A percentile compares a stretch with the other conserved stretches of the same genome.
These are phyloP conservation scores for Apantesis nais DNA, from an alignment of 2,888 invertebrate genomes.

Conservation along the genomic window DNA sequence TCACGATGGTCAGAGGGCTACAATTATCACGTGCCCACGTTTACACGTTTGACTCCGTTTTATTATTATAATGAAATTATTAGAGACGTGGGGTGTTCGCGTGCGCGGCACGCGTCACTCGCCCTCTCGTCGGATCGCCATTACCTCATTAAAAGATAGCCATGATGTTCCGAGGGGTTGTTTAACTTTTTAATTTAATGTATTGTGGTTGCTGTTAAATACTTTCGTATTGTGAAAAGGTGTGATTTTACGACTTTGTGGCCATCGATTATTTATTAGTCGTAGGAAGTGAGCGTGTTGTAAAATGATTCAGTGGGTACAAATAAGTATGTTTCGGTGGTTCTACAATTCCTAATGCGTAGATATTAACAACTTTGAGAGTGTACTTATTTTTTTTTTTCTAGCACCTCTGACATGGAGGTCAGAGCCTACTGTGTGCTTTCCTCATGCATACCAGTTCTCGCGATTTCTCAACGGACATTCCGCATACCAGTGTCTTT, in stretches of 20 bases:
- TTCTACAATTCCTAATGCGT: not conserved
- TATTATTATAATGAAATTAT: conserved; percentile 83
- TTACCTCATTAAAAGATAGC: conserved; percentile 79
- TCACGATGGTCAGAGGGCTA: conserved; percentile 54
- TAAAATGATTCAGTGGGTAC: conserved; percentile 12
- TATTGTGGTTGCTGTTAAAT: conserved; percentile 60
- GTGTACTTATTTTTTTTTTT: conserved; percentile 3
- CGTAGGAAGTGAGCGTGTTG: not conserved
- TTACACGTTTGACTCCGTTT: conserved; percentile 81
- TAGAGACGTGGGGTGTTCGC: conserved; percentile 64
- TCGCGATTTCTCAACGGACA: too few species aligned
- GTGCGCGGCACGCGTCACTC: conserved; percentile 61
- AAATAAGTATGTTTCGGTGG: not conserved
- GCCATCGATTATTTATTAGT: conserved; percentile 21
- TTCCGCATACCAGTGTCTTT: too few species aligned
- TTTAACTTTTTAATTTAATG: conserved; percentile 81
- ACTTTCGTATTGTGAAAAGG: conserved; percentile 62
- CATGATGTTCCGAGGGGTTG: conserved; percentile 67
- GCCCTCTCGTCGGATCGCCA: conserved; percentile 63
- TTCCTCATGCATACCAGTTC: too few species aligned
- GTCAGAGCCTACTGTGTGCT: too few species aligned
- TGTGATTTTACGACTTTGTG: conserved; percentile 65
- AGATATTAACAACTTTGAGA: conserved; percentile 5
- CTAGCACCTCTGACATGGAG: too few species aligned
- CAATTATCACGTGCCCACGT: conserved; percentile 73